Percentiles rank a stretch among this genome's conserved stretches.
Conservation (phyloP, 1,140 invertebrate species). For the Zaprionus taronus region DNA sequence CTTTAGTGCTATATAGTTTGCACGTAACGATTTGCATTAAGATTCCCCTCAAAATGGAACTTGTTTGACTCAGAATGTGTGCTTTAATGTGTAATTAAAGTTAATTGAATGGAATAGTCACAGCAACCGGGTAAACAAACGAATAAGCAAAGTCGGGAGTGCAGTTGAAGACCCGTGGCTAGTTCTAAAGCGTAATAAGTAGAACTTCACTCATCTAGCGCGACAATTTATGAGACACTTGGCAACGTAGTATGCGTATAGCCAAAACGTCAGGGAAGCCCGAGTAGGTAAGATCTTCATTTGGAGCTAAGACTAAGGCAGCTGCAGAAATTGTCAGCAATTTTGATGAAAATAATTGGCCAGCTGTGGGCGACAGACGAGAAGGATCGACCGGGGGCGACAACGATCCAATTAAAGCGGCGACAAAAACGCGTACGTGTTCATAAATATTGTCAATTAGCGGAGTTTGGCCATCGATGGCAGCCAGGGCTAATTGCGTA, state of each 20-base stretch:
- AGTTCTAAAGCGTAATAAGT: conserved; percentile 21
- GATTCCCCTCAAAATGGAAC: conserved; percentile 64
- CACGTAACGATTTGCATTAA: conserved; percentile 10
- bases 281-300: conserved; percentile 59
- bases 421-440: conserved; percentile 83
- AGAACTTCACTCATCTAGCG: conserved; percentile 52
- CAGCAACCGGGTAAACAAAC: neutral
- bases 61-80: conserved; percentile 63
- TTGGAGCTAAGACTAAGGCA: conserved; percentile 38
- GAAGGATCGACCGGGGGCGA: conserved; percentile 29
- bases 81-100: conserved; percentile 73
- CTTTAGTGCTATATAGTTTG: neutral
- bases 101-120: conserved; percentile 70
- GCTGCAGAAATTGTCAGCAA: conserved; percentile 72
- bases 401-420: conserved; percentile 71
- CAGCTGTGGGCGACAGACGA: conserved; percentile 34
- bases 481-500: conserved; percentile 37
- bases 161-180: conserved; percentile 51
- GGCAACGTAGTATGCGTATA: conserved; percentile 60
- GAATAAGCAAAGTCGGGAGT: conserved; percentile 30
- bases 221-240: conserved; percentile 69
- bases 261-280: conserved; percentile 63
- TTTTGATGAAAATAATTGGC: conserved; percentile 84
- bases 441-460: conserved; percentile 84
- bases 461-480: conserved; percentile 52